A percentile compares a stretch with the other conserved stretches of the same genome.
phyloP scores from a whole-genome alignment of 2,797 vertebrate species.

The Dipus sagitta region DNA sequence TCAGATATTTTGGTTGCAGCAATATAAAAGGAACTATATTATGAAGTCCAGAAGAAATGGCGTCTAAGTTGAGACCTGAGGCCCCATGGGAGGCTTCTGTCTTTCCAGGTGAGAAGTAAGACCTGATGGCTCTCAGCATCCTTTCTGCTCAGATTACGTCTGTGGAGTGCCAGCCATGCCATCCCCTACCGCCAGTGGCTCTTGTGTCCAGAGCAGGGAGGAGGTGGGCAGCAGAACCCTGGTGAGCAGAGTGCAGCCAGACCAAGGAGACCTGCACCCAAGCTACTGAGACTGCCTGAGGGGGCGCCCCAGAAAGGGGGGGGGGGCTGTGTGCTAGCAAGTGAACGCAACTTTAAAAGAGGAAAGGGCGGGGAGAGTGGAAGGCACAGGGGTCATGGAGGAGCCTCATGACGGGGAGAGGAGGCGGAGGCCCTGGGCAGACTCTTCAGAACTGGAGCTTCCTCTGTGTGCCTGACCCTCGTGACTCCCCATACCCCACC shows the following conservation, averaged over 20 bases:
- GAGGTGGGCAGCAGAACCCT: background rate
- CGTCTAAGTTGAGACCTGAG: background rate
- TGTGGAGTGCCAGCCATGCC: background rate
- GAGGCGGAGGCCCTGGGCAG: background rate
- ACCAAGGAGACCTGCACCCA: background rate
- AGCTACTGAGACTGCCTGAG: background rate
- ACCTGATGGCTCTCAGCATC: background rate
- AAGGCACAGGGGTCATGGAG: background rate
- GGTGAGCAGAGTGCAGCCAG: background rate
- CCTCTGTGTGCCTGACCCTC: background rate
- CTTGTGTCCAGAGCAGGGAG: background rate
- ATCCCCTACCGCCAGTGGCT: too few species aligned
- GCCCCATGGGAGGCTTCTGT: background rate
- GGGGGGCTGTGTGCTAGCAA: background rate
- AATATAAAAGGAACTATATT: background rate
- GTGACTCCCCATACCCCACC: too few species aligned
- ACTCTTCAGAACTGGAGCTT: background rate
- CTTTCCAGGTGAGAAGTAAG: background rate
- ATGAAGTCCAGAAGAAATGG: background rate
- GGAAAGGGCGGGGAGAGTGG: background rate
- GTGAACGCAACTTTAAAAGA: background rate
- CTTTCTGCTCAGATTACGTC: background rate
- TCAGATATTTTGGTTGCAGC: background rate
- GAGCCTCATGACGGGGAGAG: background rate
- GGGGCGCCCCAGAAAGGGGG: background rate